Percentiles rank a stretch among this genome's conserved stretches.
phyloP scores from a whole-genome alignment of 2,797 vertebrate genomes.

The Chloroceryle amazona region DNA sequence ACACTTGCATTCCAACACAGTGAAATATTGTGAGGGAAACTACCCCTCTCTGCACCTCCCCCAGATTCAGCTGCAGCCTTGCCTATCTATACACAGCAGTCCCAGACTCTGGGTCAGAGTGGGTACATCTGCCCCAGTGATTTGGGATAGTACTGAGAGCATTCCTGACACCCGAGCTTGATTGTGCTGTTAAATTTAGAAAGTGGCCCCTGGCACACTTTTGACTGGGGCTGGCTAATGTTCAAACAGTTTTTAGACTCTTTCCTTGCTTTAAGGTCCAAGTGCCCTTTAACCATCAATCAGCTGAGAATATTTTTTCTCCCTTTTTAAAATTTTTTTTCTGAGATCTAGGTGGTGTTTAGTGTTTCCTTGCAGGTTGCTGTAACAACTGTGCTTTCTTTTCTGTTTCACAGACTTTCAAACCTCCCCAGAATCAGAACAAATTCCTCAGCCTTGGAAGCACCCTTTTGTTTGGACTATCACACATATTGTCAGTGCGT shows the following conservation, averaged over 20 bases:
- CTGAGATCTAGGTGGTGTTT: not conserved
- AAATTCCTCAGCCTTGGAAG: slow-evolving; percentile 73
- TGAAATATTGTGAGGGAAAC: not conserved
- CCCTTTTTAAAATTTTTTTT: not conserved
- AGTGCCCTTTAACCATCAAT: slow-evolving; percentile 25
- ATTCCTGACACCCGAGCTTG: not conserved
- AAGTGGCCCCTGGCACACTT: not conserved
- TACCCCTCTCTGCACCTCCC: not conserved
- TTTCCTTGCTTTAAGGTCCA: slow-evolving; percentile 13
- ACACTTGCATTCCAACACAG: not conserved
- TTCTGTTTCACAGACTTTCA: slow-evolving; percentile 47
- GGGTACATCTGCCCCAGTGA: not conserved
- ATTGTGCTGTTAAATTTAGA: slow-evolving; percentile 11
- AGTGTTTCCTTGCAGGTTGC: slow-evolving; percentile 48
- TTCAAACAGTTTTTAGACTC: slow-evolving; percentile 6
- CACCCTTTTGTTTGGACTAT: slow-evolving; percentile 57
- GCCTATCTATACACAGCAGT: not conserved
- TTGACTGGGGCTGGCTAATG: not conserved
- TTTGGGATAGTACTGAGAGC: not conserved
- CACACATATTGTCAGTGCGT: not conserved
- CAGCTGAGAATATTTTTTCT: slow-evolving; percentile 33
- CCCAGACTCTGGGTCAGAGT: not conserved
- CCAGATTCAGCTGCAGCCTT: not conserved
- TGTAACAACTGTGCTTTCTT: slow-evolving; percentile 62
- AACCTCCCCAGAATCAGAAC: slow-evolving; percentile 20